Evolutionary conservation across 2,113 vertebrate species (phyloP).

Genomic region (Puntigrus tetrazona): DNA sequence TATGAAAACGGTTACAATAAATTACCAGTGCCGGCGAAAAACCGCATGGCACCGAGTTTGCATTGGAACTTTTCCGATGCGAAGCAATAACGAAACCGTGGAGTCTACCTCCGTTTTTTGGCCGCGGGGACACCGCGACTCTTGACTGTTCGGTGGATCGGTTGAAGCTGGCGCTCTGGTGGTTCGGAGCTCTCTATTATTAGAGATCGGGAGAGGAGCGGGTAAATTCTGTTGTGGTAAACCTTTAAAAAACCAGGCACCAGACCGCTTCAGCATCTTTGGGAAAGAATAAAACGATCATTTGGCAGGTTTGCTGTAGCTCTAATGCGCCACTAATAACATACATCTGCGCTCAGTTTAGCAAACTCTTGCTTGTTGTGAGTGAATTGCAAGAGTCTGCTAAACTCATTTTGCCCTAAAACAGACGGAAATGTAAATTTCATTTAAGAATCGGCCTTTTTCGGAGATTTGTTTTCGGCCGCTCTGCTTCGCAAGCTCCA

Average conservation of each 20-base stretch:
- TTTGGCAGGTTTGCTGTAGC: not conserved
- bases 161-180: not conserved
- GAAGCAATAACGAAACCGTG: not conserved
- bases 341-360: not conserved
- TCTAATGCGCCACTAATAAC: constrained; percentile 27
- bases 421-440: constrained; percentile 22
- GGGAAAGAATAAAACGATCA: constrained; percentile 5
- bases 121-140: constrained; percentile 31
- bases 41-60: not conserved
- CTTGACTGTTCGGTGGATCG: constrained; percentile 59
- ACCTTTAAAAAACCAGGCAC: constrained; percentile 96
- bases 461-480: not conserved
- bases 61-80: not conserved
- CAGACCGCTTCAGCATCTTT: constrained; percentile 92
- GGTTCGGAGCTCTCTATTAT: constrained; percentile 64
- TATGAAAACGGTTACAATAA: constrained; percentile 21
- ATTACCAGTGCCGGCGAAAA: not conserved
- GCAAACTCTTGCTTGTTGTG: not conserved
- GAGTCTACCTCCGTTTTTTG: constrained; percentile 38
- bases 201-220: constrained; percentile 80
- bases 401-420: constrained; percentile 13
- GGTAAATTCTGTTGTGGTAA: constrained; percentile 85
- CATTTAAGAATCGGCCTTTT: constrained; percentile 15
- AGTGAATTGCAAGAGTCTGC: constrained; percentile 15
- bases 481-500: not conserved